Percentiles rank a stretch among this genome's conserved stretches.
phyloP scores from a whole-genome alignment of 2,113 vertebrate genomes.

The Elephas maximus region DNA sequence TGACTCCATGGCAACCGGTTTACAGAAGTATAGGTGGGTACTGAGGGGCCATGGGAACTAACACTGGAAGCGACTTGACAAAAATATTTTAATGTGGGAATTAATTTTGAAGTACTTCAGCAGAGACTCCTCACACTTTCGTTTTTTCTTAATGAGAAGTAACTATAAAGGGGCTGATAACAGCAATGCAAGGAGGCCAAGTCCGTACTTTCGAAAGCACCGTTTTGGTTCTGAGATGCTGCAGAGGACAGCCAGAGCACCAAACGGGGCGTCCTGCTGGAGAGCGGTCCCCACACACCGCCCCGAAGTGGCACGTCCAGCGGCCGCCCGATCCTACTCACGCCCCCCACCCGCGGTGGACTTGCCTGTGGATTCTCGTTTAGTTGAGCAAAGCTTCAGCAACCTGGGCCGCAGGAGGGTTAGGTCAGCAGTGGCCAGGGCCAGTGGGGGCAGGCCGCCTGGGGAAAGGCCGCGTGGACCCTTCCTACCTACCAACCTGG shows the following conservation, averaged over 20 bases:
- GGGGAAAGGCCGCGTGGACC: neutral
- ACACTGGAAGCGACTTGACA: neutral
- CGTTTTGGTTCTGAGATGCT: too few species aligned
- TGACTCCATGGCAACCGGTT: neutral
- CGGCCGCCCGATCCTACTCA: neutral
- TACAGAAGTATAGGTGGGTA: neutral
- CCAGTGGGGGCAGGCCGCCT: neutral
- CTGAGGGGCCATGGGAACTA: fast-evolving
- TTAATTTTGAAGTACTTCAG: neutral
- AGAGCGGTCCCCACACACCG: neutral
- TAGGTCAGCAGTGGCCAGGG: neutral
- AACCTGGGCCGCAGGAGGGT: neutral
- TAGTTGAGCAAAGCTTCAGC: neutral
- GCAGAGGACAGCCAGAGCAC: too few species aligned
- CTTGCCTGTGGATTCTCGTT: neutral
- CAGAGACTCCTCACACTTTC: neutral
- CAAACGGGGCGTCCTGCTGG: fast-evolving
- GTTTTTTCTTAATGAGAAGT: fast-evolving
- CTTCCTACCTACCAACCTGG: neutral
- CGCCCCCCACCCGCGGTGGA: neutral
- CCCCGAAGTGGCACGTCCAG: neutral
- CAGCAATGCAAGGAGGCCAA: neutral
- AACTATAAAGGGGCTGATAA: neutral
- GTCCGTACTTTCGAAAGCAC: neutral
- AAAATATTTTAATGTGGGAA: neutral